Percentiles rank a stretch among this genome's conserved stretches.
Conservation (phyloP, 2,113 vertebrate genomes). For the Hippocampus mohnikei region DNA sequence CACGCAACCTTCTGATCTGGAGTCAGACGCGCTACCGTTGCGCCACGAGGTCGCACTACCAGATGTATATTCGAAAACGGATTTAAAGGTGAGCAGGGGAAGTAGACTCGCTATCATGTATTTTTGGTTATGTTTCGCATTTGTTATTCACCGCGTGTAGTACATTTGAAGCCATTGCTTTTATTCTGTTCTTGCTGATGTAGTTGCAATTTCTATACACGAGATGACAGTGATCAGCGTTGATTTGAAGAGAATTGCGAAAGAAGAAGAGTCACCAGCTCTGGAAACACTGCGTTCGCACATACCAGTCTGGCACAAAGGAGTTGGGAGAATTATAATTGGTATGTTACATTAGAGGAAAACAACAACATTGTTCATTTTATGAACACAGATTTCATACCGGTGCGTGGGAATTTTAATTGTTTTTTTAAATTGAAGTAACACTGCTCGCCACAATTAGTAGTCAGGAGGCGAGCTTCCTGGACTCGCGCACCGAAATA, state of each 20-base stretch:
- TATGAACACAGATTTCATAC: too few relatives aligned
- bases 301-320: too few relatives aligned
- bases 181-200: neutral
- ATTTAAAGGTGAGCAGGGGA: too few relatives aligned
- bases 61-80: neutral
- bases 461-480: too few relatives aligned
- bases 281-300: neutral
- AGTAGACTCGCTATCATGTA: too few relatives aligned
- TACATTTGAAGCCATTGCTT: neutral
- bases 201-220: neutral
- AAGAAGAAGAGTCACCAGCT: neutral
- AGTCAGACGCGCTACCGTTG: constrained; percentile 72
- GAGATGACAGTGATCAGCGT: neutral
- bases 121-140: neutral
- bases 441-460: too few relatives aligned
- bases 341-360: too few relatives aligned
- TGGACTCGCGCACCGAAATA: too few relatives aligned
- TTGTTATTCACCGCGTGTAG: neutral
- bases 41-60: constrained; percentile 59
- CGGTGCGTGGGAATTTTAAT: too few relatives aligned
- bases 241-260: neutral
- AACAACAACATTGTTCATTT: too few relatives aligned
- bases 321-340: too few relatives aligned
- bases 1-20: constrained; percentile 70
- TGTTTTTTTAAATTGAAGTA: too few relatives aligned